phyloP scores from a whole-genome alignment of 2,888 invertebrate species.

The Thereva nobilitata region DNA sequence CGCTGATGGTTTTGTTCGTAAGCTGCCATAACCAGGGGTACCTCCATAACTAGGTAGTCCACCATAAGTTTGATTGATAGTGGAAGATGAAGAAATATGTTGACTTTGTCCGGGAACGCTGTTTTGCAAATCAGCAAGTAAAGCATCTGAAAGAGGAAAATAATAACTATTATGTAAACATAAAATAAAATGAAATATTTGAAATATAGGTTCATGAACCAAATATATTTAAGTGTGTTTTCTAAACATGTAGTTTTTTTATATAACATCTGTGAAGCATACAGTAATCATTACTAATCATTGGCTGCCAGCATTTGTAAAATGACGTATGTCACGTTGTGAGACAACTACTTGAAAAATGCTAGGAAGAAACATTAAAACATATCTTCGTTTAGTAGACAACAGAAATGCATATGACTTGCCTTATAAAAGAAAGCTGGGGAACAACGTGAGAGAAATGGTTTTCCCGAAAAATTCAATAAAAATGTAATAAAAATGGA shows the following conservation, averaged over 20 bases:
- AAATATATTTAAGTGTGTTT: background rate
- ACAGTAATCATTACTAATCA: too few species aligned
- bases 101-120: conserved; percentile 73
- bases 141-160: conserved; percentile 71
- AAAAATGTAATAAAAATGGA: too few species aligned
- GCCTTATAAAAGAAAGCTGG: too few species aligned
- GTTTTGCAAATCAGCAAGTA: conserved; percentile 93
- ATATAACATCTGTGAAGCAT: too few species aligned
- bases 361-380: too few species aligned
- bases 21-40: conserved; percentile 71
- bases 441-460: too few species aligned
- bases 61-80: conserved; percentile 50
- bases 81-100: conserved; percentile 55
- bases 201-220: background rate
- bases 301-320: too few species aligned
- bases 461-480: too few species aligned
- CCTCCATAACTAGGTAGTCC: conserved; percentile 49
- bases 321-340: too few species aligned
- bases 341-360: too few species aligned
- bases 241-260: background rate
- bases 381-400: too few species aligned
- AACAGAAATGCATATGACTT: too few species aligned
- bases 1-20: conserved; percentile 69
- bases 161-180: background rate
- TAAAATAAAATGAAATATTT: background rate